Percentiles rank a stretch among this genome's conserved stretches.
phyloP scores from a whole-genome alignment of 2,113 vertebrate genomes.

The Myiozetetes cayanensis region DNA sequence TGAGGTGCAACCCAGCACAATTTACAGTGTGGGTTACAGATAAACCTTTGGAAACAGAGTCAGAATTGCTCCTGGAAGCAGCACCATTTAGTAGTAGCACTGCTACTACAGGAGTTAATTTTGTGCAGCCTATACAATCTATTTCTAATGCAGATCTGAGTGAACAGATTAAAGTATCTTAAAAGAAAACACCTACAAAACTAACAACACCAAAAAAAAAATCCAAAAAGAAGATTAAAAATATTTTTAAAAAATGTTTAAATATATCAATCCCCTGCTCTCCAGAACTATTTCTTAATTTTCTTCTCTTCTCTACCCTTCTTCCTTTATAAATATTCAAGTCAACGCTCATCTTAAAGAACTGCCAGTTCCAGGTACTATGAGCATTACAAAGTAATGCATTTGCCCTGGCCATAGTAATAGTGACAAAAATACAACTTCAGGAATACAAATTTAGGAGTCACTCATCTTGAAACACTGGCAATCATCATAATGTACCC shows the following conservation, averaged over 20 bases:
- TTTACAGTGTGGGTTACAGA: neutral
- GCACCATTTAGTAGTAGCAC: neutral
- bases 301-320: neutral
- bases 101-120: neutral
- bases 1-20: neutral
- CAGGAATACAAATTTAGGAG: neutral
- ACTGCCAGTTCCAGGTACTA: neutral
- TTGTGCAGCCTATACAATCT: neutral
- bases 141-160: neutral
- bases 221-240: neutral
- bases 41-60: neutral
- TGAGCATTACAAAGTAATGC: neutral
- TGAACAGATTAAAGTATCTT: neutral
- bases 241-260: neutral
- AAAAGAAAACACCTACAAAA: neutral
- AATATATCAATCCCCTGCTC: neutral
- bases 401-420: neutral
- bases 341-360: neutral
- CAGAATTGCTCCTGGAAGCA: neutral
- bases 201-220: neutral
- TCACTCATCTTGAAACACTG: neutral
- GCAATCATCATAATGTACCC: neutral
- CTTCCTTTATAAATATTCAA: neutral
- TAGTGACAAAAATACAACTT: neutral
- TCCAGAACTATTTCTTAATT: neutral